Base-by-base conservation (phyloP, 2,888 invertebrate species). In the Stenotaenia linearis region DNA sequence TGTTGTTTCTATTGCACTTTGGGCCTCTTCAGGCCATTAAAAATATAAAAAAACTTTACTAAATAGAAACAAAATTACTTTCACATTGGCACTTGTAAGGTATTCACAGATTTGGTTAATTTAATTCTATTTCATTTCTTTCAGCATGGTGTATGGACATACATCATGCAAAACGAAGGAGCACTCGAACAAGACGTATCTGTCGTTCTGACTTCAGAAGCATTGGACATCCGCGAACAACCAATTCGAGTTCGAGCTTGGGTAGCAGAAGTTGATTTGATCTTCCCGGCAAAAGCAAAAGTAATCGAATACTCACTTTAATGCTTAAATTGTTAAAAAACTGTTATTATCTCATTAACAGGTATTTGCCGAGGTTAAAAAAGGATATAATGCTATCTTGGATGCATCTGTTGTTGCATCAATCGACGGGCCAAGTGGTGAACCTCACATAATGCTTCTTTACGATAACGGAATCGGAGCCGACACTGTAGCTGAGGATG, bases 401-500 rank as follows among this genome's bases (percentile, higher is more conserved):
- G 82, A 81, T 10, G 83, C 83, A 4, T 78, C 79, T 12, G 83
- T 83, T 9, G 78, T 80, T 23, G 83, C 83, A 2, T 82, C 82
- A 7, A 79, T 83, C n/a, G 83, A 82, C 35, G 80, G 83, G 30
- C 83, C 83, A 6, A 79, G 79, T 35, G 83, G 81, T n/a, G 79
- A 79, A 21, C 79, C 82, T 10, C 80, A 82, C 45, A 81, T 82
- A 40, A 79, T 84, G 69, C 80, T 81, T 35, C 75, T 84, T 32
- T 78, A 80, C 28, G 84, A 84, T 77, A 82, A 83, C 40, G 84
- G 84, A n/a, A 79, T 81, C 56, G 84, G 83, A 83, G 84, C 84
- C 10, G 86, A 86, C 80, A 83, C 84, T 0, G 81, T 82, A 0
- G 83, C 83, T 78, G 82, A 84, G 61, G 86, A 86, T 82, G 86